These are phyloP conservation scores for Tiliacea aurago DNA, from an alignment of 2,888 invertebrate genomes.

Conservation along the genomic window DNA sequence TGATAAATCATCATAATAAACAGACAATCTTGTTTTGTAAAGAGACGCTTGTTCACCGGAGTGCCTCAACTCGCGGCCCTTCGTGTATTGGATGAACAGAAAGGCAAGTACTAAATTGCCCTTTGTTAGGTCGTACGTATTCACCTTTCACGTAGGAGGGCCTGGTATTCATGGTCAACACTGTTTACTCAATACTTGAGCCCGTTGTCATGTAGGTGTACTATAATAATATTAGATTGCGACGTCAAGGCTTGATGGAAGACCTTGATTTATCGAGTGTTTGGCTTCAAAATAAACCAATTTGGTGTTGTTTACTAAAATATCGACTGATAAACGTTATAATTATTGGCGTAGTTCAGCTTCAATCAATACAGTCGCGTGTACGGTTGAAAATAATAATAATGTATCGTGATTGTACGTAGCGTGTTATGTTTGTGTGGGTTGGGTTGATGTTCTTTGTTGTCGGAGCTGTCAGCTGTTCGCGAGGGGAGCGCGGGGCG, in stretches of 20 bases:
- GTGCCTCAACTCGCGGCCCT: conserved; percentile 83
- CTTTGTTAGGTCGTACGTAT: conserved; percentile 77
- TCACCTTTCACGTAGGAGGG: conserved; percentile 73
- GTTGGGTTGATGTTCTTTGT: conserved; percentile 83
- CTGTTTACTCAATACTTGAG: conserved; percentile 73
- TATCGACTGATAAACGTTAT: conserved; percentile 30
- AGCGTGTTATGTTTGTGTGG: conserved; percentile 69
- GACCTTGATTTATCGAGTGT: conserved; percentile 27
- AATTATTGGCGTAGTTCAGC: conserved; percentile 27
- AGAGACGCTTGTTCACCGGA: conserved; percentile 79
- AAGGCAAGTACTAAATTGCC: conserved; percentile 86
- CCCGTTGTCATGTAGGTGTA: conserved; percentile 56
- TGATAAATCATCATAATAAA: conserved; percentile 78
- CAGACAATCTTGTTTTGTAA: conserved; percentile 69
- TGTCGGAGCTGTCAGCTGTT: conserved; percentile 87
- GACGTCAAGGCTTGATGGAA: conserved; percentile 13
- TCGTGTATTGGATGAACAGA: conserved; percentile 89
- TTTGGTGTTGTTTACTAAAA: conserved; percentile 16
- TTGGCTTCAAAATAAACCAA: conserved; percentile 29
- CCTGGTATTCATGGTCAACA: conserved; percentile 77
- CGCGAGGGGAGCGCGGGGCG: conserved; percentile 68
- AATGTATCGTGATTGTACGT: conserved; percentile 64
- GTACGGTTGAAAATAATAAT: conserved; percentile 62
- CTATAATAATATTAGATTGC: conserved; percentile 50
- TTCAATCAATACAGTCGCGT: conserved; percentile 60